Conservation (phyloP, 2,888 invertebrate genomes). For the Sicus ferrugineus region DNA sequence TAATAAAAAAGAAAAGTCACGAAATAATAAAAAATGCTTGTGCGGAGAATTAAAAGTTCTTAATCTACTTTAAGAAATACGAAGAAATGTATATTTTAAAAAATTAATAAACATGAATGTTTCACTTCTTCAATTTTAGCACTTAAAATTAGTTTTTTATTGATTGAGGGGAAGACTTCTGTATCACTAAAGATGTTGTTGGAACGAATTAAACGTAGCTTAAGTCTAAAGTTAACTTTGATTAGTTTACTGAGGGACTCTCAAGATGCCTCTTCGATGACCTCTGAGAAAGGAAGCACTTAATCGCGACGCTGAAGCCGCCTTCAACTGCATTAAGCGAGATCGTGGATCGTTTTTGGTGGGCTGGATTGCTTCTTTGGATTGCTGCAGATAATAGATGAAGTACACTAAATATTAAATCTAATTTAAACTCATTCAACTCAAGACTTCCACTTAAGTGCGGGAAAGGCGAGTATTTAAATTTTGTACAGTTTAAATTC, state of each 20-base stretch:
- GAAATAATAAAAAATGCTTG: no score
- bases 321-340: neutral
- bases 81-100: no score
- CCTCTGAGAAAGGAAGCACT: neutral
- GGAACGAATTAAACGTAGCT: neutral
- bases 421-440: no score
- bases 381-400: neutral
- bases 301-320: neutral
- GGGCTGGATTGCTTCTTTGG: conserved; percentile 5
- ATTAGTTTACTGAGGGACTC: neutral
- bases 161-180: conserved; percentile 24
- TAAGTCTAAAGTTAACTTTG: neutral
- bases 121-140: no score
- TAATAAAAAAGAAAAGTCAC: no score
- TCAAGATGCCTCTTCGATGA: neutral
- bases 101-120: no score
- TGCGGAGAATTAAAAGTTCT: no score
- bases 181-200: conserved; percentile 23
- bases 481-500: neutral
- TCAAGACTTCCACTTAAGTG: no score
- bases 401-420: no score
- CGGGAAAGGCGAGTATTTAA: neutral
- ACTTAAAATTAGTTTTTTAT: no score
- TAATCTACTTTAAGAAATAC: no score
- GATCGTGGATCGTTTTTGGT: conserved; percentile 2